These are phyloP conservation scores for Ceyx melanurus DNA, from an alignment of 2,113 vertebrate genomes.

Conservation along the genomic window DNA sequence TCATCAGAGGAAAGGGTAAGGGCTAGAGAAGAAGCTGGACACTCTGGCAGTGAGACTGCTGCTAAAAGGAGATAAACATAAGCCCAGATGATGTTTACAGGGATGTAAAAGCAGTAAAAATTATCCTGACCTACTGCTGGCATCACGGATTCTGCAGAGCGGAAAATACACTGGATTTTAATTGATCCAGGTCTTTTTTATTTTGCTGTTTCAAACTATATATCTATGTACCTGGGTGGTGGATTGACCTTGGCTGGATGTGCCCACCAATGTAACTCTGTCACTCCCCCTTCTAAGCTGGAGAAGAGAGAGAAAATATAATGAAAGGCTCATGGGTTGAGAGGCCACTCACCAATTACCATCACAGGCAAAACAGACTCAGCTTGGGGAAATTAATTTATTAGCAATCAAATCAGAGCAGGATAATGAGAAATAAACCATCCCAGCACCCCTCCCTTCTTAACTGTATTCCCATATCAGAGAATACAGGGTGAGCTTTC, in stretches of 20 bases:
- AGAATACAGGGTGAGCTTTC: no score
- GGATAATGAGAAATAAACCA: background rate
- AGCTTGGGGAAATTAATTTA: background rate
- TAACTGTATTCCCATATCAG: background rate
- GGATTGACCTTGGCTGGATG: background rate
- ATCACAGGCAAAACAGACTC: background rate
- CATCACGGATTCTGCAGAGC: background rate
- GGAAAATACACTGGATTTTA: background rate
- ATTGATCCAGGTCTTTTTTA: background rate
- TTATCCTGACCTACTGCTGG: background rate
- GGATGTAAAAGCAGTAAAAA: background rate
- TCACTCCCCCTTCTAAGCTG: background rate
- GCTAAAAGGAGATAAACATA: background rate
- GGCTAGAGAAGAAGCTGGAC: background rate
- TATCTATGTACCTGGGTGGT: background rate
- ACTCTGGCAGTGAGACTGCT: background rate
- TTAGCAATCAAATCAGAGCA: background rate
- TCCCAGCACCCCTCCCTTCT: background rate
- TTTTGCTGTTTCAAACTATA: background rate
- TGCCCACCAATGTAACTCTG: background rate
- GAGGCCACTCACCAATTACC: background rate
- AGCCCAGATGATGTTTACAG: background rate
- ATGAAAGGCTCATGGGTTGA: background rate
- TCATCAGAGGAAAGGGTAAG: background rate
- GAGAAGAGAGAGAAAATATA: background rate